Evolutionary conservation across 2,113 vertebrate species (phyloP).

Genomic region (Onychostoma macrolepis): DNA sequence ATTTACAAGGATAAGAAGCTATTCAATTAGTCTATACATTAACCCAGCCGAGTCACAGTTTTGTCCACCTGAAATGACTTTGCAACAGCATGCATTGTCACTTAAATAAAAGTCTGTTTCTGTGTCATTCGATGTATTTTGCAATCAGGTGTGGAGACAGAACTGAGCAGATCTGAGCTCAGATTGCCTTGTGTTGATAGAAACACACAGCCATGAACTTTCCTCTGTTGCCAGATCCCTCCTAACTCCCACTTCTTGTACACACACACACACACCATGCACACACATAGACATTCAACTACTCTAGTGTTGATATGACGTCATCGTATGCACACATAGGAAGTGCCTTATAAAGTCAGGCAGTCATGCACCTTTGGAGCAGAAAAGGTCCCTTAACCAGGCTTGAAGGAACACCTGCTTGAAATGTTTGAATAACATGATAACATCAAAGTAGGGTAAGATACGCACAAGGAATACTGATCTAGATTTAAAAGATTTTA

Average conservation of each 20-base stretch:
- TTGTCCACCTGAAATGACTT: not conserved
- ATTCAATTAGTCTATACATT: constrained; percentile 5
- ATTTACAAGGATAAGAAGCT: not conserved
- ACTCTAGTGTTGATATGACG: constrained; percentile 57
- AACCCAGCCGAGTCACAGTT: not conserved
- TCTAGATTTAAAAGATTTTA: not conserved
- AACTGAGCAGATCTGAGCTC: constrained; percentile 30
- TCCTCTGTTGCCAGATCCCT: constrained; percentile 54
- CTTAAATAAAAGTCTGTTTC: not conserved
- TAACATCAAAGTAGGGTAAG: constrained; percentile 13
- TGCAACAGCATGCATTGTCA: not conserved
- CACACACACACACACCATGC: constrained; percentile 29
- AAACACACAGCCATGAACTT: constrained; percentile 64
- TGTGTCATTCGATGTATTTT: not conserved
- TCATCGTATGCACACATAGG: constrained; percentile 65
- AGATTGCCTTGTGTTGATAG: constrained; percentile 58
- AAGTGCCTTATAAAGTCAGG: constrained; percentile 79
- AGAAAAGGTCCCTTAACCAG: constrained; percentile 43
- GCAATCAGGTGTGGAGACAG: not conserved
- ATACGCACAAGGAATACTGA: not conserved
- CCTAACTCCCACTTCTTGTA: constrained; percentile 46
- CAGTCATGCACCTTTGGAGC: constrained; percentile 54
- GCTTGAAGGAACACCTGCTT: constrained; percentile 22
- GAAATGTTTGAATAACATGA: constrained; percentile 30
- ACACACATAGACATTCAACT: constrained; percentile 20